These are phyloP conservation scores for Drosophila punjabiensis DNA, from an alignment of 1,140 invertebrate species.

Conservation along the genomic window DNA sequence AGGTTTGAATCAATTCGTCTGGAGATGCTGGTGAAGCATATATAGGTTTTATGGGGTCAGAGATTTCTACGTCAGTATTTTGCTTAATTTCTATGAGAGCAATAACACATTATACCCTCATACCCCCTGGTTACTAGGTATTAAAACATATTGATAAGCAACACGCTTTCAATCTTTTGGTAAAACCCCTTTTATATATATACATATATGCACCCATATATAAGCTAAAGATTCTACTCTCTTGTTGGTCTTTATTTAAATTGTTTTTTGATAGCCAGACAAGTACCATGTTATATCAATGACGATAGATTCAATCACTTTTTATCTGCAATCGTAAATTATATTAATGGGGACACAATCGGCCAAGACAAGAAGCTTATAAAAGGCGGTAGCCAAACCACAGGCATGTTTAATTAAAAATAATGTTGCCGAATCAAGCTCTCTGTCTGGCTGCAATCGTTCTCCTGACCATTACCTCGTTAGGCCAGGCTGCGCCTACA, in stretches of 20 bases:
- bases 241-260: constrained; percentile 40
- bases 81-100: not conserved
- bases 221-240: too few relatives aligned
- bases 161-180: not conserved
- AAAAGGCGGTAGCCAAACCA: constrained; percentile 15
- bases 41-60: too few relatives aligned
- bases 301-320: constrained; percentile 18
- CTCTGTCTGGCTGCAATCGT: constrained; percentile 12
- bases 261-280: constrained; percentile 38
- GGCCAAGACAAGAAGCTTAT: constrained; percentile 7
- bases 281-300: constrained; percentile 14
- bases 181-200: not conserved
- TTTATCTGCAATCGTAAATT: constrained; percentile 34
- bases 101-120: not conserved
- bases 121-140: not conserved
- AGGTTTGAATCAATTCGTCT: not conserved
- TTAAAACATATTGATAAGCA: not conserved
- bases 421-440: constrained; percentile 38
- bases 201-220: not conserved
- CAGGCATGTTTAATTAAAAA: constrained; percentile 4
- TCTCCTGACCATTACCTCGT: constrained; percentile 5
- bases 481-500: constrained; percentile 28
- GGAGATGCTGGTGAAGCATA: not conserved
- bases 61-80: not conserved
- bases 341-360: constrained; percentile 13